Evolutionary conservation across 2,888 invertebrate genomes (phyloP), one percentile per base, ranked within the genome.

Genomic region (Hyposoter didymator): DNA sequence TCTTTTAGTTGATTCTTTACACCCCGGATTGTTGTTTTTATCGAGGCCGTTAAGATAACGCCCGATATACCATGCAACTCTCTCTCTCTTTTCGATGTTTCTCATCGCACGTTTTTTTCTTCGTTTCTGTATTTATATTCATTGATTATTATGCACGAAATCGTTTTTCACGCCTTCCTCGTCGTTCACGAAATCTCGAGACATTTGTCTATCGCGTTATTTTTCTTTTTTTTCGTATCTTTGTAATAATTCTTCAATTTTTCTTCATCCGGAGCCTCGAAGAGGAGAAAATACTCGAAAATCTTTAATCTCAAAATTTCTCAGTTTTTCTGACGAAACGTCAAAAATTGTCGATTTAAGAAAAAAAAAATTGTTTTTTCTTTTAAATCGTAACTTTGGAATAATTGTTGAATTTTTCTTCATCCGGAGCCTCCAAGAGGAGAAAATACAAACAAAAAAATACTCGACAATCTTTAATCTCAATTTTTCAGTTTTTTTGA

Each of bases 41-140:
- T 73, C 78, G 78, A 74, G 69, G 12, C 14, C 73, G 17, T 76
- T 67, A 62, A 72, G 76, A 85, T 76, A 76, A 75, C 43, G 39
- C 59, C 74, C 45, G 73, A 70, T 35, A 84, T 52, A 74, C 43
- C 70, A 75, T 78, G 59, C 73, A 73, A n/a, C 52, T 70, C n/a
- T n/a, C n/a, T n/a, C n/a, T n/a, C n/a, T n/a, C n/a, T 70, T 75
- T 39, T 39, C 10, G 0, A n/a, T 43, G 74, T 28, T 43, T 52
- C 72, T 55, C 64, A 70, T 64, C 59, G 55, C 4, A 14, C 73
- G 28, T 43, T 22, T 59, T 32, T 19, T 19, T 45, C 12, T 45
- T 43, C 43, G 8, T 17, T n/a, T 19, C n/a, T 19, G 49, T n/a
- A 52, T n/a, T 52, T 49, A n/a, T n/a, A 35, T 35, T 35, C 35